Percentiles rank a stretch among this genome's conserved stretches.
Conservation (phyloP, 2,888 invertebrate species). For the Crossocerus cetratus region DNA sequence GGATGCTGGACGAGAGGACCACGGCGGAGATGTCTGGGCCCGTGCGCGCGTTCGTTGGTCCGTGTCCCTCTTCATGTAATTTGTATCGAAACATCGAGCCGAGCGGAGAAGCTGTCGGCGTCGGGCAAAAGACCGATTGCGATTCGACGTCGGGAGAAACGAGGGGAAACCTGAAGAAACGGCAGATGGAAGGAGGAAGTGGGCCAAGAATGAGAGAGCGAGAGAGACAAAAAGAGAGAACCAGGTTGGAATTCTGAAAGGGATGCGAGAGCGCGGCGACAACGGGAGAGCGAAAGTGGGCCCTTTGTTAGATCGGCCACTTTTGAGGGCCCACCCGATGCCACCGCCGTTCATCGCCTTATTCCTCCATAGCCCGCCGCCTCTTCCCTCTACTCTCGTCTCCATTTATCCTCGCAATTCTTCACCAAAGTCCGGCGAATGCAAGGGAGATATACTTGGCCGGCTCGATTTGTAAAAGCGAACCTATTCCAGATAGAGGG, state of each 20-base stretch:
- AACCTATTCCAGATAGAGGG: no score
- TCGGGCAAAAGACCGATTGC: conserved; percentile 67
- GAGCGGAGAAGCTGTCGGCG: conserved; percentile 67
- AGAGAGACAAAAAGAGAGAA: neutral
- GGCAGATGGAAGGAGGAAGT: conserved; percentile 52
- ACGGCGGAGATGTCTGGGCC: conserved; percentile 31
- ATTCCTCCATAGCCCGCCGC: neutral
- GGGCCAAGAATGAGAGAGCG: conserved; percentile 33
- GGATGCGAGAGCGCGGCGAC: conserved; percentile 20
- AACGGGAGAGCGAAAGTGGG: neutral
- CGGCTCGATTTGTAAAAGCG: no score
- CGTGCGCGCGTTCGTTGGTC: conserved; percentile 9
- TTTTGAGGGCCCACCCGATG: conserved; percentile 22
- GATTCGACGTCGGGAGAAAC: conserved; percentile 52
- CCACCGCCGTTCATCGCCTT: conserved; percentile 1
- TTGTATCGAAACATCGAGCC: conserved; percentile 74
- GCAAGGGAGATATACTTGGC: no score
- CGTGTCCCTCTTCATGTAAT: conserved; percentile 73
- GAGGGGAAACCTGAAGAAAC: conserved; percentile 50
- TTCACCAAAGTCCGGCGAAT: no score
- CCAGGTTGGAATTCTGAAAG: conserved; percentile 1
- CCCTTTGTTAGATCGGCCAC: conserved; percentile 29
- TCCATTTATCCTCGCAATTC: no score
- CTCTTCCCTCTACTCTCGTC: conserved; percentile 1
- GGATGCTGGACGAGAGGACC: conserved; percentile 18